Conservation (phyloP, 2,797 vertebrate genomes). For the Myotis pilosus region DNA sequence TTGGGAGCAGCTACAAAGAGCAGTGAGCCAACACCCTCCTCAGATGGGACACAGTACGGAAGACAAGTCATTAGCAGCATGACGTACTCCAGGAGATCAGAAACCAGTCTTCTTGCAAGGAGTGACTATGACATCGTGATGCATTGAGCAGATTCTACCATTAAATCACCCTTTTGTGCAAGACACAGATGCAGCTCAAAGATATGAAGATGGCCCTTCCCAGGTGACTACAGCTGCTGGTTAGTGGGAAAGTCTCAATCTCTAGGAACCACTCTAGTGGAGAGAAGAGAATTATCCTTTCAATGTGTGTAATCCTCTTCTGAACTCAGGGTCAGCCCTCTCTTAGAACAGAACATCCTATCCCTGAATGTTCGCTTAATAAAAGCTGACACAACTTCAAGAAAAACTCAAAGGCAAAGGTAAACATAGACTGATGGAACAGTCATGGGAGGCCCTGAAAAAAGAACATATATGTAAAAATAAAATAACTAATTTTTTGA, state of each 20-base stretch:
- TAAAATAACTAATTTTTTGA: background rate
- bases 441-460: background rate
- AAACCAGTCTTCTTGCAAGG: background rate
- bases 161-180: background rate
- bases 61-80: background rate
- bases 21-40: background rate
- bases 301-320: background rate
- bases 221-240: background rate
- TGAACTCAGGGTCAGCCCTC: background rate
- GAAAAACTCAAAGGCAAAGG: slow-evolving; percentile 6
- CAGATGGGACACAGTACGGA: background rate
- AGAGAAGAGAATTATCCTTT: background rate
- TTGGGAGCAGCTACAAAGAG: background rate
- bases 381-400: slow-evolving; percentile 12
- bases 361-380: slow-evolving; percentile 30
- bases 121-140: background rate
- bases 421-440: background rate
- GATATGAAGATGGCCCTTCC: background rate
- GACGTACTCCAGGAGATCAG: background rate
- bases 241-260: background rate
- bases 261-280: background rate
- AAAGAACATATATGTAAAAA: background rate
- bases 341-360: background rate
- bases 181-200: background rate
- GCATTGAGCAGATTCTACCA: background rate